Percentiles rank a stretch among this genome's conserved stretches.
Evolutionary conservation across 35 echinoderm and acorn worm species (phyloP).

Genomic region (Anneissia japonica): DNA sequence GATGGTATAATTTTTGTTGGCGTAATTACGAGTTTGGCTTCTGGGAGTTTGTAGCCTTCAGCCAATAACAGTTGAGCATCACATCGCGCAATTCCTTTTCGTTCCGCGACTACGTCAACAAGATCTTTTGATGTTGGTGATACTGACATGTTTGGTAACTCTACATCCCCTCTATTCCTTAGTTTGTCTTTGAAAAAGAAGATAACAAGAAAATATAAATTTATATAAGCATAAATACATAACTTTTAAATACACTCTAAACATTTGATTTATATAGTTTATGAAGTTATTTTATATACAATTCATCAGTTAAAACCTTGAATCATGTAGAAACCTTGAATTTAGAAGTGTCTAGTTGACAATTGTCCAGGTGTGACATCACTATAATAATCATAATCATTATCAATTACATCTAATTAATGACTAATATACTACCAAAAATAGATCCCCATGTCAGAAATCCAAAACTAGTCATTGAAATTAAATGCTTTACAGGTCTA

Average conservation of each 20-base stretch:
- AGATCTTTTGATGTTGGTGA: constrained; percentile 36
- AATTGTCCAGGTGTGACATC: too few relatives aligned
- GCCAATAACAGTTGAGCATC: constrained; percentile 78
- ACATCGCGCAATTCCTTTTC: constrained; percentile 62
- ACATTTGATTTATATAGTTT: not conserved
- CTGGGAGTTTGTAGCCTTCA: constrained; percentile 68
- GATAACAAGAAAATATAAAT: not conserved
- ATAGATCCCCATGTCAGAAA: too few relatives aligned
- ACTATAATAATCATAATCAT: too few relatives aligned
- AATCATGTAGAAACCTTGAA: too few relatives aligned
- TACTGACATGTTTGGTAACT: not conserved
- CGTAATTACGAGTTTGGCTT: constrained; percentile 51
- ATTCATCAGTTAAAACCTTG: too few relatives aligned
- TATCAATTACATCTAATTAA: too few relatives aligned
- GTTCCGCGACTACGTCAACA: constrained; percentile 66
- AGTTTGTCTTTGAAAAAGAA: constrained; percentile 38
- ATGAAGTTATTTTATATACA: too few relatives aligned
- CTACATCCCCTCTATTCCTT: constrained; percentile 29
- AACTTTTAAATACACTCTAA: not conserved
- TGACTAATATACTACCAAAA: too few relatives aligned
- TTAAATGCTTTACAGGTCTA: too few relatives aligned
- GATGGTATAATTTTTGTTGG: constrained; percentile 47
- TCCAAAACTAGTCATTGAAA: too few relatives aligned
- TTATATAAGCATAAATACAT: constrained; percentile 1
- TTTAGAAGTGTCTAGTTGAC: too few relatives aligned